Evolutionary conservation across 2,888 invertebrate genomes (phyloP), one percentile per base, ranked within the genome.

Genomic region (Ochropleura plecta): DNA sequence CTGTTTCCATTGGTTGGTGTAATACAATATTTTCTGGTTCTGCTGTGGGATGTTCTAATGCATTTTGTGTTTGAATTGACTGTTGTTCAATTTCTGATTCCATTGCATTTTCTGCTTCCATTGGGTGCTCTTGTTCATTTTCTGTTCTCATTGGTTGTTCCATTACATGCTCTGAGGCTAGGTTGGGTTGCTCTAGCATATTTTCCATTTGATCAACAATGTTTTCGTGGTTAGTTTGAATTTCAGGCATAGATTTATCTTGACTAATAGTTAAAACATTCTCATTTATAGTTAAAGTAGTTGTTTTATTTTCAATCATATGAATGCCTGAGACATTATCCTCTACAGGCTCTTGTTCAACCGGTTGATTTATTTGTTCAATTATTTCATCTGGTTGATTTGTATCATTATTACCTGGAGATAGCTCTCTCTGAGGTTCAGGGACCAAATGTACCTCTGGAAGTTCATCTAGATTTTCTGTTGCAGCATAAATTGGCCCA

Each of bases 371-470:
- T 14, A 75, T 16, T 78, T 78, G 62, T 78, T 83, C 79, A 69
- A 65, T 82, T 74, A 63, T 78, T 48, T 67, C 63, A 77, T 73
- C 72, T 51, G 78, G 53, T 65, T 76, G 73, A 66, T 73, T 76
- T 69, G 57, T 51, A 46, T 79, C 78, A 76, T 84, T 68, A 68
- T 76, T 64, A 79, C 64, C 73, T 70, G 69, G 20, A n/a, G 82
- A 40, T 42, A 78, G 76, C n/a, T 76, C 78, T 81, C 90, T 87
- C 70, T 81, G 73, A 75, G 79, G 60, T 74, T 83, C 71, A 62
- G 85, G 64, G 18, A 84, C 68, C 68, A 92, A 75, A 66, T 91
- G 87, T 16, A 92, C 90, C 83, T 91, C 90, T 72, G 93, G 91
- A 62, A 93, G 88, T 5, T 92, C 90, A 86, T 78, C 76, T 67